These are phyloP conservation scores for Theonella swinhoei DNA, from an alignment of 37 sponge, comb jelly and placozoan genomes.

Conservation along the genomic window DNA sequence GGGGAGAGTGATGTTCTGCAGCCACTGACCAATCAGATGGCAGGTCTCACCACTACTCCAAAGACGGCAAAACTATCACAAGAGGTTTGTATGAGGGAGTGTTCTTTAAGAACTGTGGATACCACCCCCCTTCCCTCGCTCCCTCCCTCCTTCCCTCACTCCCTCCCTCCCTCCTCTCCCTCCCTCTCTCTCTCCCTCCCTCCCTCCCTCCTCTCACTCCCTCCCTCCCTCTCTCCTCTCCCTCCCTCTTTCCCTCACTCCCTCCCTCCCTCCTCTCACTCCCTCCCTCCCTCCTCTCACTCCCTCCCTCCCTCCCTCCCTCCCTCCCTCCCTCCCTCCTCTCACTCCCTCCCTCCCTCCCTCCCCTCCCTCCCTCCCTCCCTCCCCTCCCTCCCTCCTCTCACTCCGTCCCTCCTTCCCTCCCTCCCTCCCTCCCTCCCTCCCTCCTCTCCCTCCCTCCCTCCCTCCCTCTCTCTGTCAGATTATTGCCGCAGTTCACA, in stretches of 20 bases:
- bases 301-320: too few species aligned
- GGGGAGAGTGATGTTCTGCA: constrained; percentile 35
- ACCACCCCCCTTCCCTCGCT: neutral
- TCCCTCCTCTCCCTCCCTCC: neutral
- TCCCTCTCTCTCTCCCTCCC: neutral
- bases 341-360: neutral
- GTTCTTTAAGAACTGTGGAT: neutral
- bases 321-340: too few species aligned
- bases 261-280: neutral
- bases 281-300: too few species aligned
- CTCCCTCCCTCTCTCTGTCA: neutral
- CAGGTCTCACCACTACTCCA: neutral
- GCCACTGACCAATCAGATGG: constrained; percentile 26
- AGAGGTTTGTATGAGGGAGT: neutral
- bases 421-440: neutral
- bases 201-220: neutral
- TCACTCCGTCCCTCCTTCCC: neutral
- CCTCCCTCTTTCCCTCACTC: neutral
- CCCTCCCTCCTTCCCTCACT: neutral
- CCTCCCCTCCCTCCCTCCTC: neutral
- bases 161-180: constrained; percentile 1
- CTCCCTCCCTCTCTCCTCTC: neutral
- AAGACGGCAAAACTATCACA: neutral
- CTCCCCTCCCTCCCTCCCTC: neutral
- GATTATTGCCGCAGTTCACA: constrained; percentile 24